Conservation (phyloP, 1,140 invertebrate genomes). For the Metopolophium dirhodum region DNA sequence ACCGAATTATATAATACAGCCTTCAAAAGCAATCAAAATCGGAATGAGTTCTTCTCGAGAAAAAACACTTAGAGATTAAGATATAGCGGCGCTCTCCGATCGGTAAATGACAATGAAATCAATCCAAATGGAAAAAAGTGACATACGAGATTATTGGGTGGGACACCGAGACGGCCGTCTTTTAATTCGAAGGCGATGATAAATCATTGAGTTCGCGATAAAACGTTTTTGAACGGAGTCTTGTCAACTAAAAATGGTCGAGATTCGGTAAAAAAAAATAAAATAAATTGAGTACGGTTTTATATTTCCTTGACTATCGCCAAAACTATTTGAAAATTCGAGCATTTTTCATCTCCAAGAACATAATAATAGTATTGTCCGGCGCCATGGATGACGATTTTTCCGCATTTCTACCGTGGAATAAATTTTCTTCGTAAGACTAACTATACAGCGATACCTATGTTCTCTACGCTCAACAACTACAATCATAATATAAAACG, state of each 20-base stretch:
- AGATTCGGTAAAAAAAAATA: background rate
- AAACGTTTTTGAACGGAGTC: background rate
- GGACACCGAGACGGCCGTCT: background rate
- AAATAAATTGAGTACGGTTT: background rate
- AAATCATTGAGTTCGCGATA: background rate
- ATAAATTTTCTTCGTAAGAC: background rate
- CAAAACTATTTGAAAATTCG: background rate
- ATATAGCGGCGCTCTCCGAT: background rate
- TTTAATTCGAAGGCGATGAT: constrained; percentile 6
- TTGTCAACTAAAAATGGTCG: background rate
- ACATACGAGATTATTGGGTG: background rate
- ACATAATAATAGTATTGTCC: background rate
- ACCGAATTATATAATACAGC: background rate
- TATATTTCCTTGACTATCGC: background rate
- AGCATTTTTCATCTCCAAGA: background rate
- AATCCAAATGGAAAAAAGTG: background rate
- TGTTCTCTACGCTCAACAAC: background rate
- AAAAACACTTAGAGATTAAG: constrained; percentile 10
- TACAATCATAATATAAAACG: background rate
- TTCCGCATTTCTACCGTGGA: background rate
- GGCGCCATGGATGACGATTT: background rate
- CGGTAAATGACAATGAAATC: background rate
- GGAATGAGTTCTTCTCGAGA: background rate
- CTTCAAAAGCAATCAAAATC: constrained; percentile 4
- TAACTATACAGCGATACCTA: background rate